Conservation (phyloP, 2,113 vertebrate species). For the Platysternon megacephalum region DNA sequence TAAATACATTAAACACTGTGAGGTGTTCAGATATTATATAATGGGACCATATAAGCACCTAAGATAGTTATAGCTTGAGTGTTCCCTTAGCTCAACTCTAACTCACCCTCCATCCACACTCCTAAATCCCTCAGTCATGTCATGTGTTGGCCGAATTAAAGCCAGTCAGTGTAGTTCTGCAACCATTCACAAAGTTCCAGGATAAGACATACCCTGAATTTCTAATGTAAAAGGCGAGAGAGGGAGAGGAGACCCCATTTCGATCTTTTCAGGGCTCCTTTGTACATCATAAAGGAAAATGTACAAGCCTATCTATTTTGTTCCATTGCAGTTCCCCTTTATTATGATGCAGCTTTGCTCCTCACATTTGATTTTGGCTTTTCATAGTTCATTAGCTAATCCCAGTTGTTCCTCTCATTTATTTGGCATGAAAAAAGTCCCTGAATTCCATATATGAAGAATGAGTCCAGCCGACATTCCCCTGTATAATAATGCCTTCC, state of each 20-base stretch:
- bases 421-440: background rate
- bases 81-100: background rate
- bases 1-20: no score
- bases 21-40: background rate
- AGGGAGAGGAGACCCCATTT: background rate
- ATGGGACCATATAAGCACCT: background rate
- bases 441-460: background rate
- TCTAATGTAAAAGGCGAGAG: background rate
- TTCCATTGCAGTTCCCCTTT: background rate
- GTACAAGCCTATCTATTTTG: background rate
- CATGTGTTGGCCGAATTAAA: no score
- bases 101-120: background rate
- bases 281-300: background rate
- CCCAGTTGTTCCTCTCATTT: background rate
- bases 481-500: background rate
- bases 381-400: background rate
- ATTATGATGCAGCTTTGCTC: background rate
- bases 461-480: background rate
- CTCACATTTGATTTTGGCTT: background rate
- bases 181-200: background rate
- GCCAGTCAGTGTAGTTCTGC: no score
- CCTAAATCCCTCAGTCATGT: background rate
- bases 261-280: background rate
- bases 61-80: background rate
- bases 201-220: fast-evolving